Evolutionary conservation across 1,140 invertebrate species (phyloP).

Genomic region (Amyelois transitella): DNA sequence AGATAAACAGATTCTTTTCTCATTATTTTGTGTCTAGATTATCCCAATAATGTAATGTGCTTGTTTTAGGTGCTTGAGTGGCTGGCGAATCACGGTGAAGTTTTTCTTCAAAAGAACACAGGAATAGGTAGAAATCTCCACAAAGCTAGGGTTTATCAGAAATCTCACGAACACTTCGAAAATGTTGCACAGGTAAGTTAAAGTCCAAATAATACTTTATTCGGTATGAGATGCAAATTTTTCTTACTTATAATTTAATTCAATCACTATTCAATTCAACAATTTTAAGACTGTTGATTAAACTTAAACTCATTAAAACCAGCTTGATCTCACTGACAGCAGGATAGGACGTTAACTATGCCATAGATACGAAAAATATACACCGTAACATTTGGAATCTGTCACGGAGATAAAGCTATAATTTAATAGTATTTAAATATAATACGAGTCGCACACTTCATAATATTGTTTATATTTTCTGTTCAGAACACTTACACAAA

Average conservation of each 20-base stretch:
- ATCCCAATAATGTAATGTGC: no score
- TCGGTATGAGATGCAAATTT: not conserved
- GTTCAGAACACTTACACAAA: conserved; percentile 98
- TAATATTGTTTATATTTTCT: not conserved
- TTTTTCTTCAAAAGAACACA: conserved; percentile 96
- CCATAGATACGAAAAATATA: no score
- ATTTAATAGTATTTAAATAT: no score
- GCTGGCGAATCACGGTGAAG: conserved; percentile 99
- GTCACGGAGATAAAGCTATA: no score
- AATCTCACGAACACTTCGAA: conserved; percentile 98
- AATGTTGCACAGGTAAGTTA: conserved; percentile 92
- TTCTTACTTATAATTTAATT: not conserved
- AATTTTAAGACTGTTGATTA: no score
- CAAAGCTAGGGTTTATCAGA: conserved; percentile 95
- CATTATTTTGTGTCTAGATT: no score
- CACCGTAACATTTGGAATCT: no score
- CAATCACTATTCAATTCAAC: not conserved
- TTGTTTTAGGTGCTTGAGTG: conserved; percentile 91
- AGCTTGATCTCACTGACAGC: no score
- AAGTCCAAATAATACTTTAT: not conserved
- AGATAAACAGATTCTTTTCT: no score
- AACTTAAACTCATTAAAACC: no score
- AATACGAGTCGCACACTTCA: not conserved
- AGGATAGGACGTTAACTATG: no score
- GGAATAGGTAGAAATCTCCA: conserved; percentile 96